Conservation (phyloP, 2,888 invertebrate species). For the Actias luna region DNA sequence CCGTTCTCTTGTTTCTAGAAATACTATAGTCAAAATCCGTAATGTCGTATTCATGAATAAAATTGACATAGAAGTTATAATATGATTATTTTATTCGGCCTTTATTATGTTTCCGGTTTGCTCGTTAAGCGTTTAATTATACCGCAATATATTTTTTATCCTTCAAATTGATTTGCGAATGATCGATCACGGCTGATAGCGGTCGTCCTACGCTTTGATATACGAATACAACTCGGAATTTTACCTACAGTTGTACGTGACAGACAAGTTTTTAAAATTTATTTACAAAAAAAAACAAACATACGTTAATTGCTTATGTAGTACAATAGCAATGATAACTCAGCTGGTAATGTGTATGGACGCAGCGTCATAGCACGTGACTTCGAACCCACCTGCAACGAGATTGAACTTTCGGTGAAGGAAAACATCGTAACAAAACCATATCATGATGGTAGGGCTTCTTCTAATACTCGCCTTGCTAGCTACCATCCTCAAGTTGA, state of each 20-base stretch:
- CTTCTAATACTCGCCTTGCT: too few species aligned
- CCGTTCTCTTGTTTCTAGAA: neutral
- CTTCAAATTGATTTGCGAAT: neutral
- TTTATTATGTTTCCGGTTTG: slow-evolving; percentile 10
- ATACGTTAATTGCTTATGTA: neutral
- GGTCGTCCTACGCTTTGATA: neutral
- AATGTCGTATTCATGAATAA: neutral
- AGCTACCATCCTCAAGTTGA: too few species aligned
- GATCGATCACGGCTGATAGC: neutral
- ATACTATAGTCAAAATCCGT: neutral
- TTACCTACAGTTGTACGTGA: neutral
- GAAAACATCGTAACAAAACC: too few species aligned
- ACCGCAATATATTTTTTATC: neutral
- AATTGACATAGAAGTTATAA: neutral
- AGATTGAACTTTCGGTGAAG: too few species aligned
- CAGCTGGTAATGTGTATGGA: neutral
- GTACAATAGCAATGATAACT: neutral
- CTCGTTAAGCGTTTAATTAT: neutral
- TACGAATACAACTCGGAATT: neutral
- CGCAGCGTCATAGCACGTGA: too few species aligned
- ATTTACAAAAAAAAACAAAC: too few species aligned
- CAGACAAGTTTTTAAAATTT: neutral
- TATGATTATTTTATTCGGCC: neutral
- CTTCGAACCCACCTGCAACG: too few species aligned
- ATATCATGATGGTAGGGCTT: too few species aligned